Percentiles rank a stretch among this genome's conserved stretches.
Evolutionary conservation across 2,113 vertebrate genomes (phyloP).

Genomic region (Bettongia penicillata): DNA sequence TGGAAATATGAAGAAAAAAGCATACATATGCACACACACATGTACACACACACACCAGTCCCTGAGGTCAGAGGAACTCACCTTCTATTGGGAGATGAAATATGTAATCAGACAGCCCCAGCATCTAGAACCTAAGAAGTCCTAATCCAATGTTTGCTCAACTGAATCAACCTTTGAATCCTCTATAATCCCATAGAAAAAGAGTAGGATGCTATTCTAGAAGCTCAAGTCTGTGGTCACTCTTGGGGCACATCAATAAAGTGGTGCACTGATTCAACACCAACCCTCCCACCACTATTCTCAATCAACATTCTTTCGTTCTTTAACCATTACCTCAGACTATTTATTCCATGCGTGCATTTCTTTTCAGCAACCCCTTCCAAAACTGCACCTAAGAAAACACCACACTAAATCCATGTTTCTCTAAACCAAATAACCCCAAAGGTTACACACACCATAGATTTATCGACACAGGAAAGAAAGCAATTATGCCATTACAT

Average conservation of each 20-base stretch:
- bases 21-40: background rate
- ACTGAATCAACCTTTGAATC: slow-evolving; percentile 58
- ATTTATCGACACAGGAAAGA: background rate
- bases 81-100: background rate
- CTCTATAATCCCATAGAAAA: slow-evolving; percentile 35
- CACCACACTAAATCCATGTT: background rate
- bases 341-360: background rate
- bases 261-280: slow-evolving; percentile 45
- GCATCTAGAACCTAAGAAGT: background rate
- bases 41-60: background rate
- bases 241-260: slow-evolving; percentile 59
- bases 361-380: background rate
- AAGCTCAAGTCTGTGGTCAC: background rate
- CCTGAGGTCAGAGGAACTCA: background rate
- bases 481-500: background rate
- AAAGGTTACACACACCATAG: background rate
- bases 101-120: background rate
- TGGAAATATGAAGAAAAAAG: background rate
- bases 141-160: background rate
- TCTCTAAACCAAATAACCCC: background rate
- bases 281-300: background rate
- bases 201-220: slow-evolving; percentile 4
- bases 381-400: background rate
- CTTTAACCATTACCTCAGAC: background rate
- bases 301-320: slow-evolving; percentile 12